These are phyloP conservation scores for Hermetia illucens DNA, from an alignment of 1,140 invertebrate genomes.

Conservation along the genomic window DNA sequence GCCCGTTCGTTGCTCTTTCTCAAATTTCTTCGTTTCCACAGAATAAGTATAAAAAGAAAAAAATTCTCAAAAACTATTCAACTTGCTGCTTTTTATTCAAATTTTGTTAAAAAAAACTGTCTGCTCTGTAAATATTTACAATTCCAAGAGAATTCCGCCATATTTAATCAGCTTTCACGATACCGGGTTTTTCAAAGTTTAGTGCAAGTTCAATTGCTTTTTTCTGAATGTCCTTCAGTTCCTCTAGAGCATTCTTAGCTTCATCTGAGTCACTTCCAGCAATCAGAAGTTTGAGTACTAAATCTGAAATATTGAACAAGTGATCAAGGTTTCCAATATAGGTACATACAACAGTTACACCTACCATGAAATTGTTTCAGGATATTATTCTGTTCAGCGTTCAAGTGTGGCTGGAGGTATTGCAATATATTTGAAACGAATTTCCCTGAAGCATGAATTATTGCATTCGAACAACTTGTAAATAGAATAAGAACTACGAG, in stretches of 20 bases:
- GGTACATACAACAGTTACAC: neutral
- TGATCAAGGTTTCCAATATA: neutral
- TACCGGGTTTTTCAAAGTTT: conserved; percentile 33
- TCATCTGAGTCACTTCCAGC: conserved; percentile 26
- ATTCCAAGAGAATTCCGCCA: too few relatives aligned
- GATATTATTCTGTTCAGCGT: conserved; percentile 41
- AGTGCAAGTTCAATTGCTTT: conserved; percentile 39
- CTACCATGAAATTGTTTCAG: conserved; percentile 68
- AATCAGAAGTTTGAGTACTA: conserved; percentile 47
- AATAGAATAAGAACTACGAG: conserved; percentile 68
- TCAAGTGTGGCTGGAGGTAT: conserved; percentile 54
- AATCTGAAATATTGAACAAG: conserved; percentile 31
- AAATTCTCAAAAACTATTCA: too few relatives aligned
- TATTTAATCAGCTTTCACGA: conserved; percentile 21
- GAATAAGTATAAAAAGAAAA: too few relatives aligned
- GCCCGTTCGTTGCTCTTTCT: too few relatives aligned
- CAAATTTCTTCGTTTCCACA: too few relatives aligned
- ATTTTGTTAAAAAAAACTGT: too few relatives aligned
- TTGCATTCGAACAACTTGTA: conserved; percentile 59
- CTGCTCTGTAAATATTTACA: too few relatives aligned
- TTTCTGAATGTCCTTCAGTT: conserved; percentile 23
- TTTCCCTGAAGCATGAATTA: conserved; percentile 81
- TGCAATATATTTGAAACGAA: conserved; percentile 69
- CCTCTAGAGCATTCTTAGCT: conserved; percentile 25
- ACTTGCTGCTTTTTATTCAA: too few relatives aligned